Evolutionary conservation across 2,888 invertebrate genomes (phyloP).

Genomic region (Pristionchus fissidentatus): DNA sequence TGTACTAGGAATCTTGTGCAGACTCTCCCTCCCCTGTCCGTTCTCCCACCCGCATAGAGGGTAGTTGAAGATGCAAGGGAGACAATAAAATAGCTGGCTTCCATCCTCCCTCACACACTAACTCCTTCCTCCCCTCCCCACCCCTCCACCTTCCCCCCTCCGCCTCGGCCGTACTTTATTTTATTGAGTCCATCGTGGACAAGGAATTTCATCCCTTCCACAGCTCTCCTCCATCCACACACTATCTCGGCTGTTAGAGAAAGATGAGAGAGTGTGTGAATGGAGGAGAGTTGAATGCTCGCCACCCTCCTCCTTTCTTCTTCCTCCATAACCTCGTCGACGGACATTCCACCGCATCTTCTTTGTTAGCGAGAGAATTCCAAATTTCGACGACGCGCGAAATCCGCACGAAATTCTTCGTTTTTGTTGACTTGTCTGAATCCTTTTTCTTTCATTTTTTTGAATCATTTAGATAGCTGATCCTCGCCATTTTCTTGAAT

Average conservation of each 20-base stretch:
- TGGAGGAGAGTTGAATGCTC: neutral
- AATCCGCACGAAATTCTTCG: neutral
- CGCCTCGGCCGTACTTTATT: neutral
- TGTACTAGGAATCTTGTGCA: too few species aligned
- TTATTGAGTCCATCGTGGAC: slow-evolving; percentile 1
- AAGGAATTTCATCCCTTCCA: neutral
- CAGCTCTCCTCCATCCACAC: neutral
- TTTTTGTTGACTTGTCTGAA: neutral
- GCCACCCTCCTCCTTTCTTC: neutral
- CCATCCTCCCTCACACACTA: too few species aligned
- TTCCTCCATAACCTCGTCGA: slow-evolving; percentile 1
- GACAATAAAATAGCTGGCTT: too few species aligned
- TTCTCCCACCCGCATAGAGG: too few species aligned
- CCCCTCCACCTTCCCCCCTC: neutral
- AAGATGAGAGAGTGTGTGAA: neutral
- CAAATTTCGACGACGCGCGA: too few species aligned
- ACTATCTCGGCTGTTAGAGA: neutral
- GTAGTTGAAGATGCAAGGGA: too few species aligned
- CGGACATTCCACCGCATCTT: neutral
- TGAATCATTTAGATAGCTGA: neutral
- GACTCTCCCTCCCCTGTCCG: too few species aligned
- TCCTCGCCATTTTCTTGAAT: neutral
- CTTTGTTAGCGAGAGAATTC: slow-evolving; percentile 18
- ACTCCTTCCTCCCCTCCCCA: neutral
- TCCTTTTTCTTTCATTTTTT: neutral